Base-by-base conservation (phyloP, 2,113 vertebrate species). In the Nycticebus coucang region DNA sequence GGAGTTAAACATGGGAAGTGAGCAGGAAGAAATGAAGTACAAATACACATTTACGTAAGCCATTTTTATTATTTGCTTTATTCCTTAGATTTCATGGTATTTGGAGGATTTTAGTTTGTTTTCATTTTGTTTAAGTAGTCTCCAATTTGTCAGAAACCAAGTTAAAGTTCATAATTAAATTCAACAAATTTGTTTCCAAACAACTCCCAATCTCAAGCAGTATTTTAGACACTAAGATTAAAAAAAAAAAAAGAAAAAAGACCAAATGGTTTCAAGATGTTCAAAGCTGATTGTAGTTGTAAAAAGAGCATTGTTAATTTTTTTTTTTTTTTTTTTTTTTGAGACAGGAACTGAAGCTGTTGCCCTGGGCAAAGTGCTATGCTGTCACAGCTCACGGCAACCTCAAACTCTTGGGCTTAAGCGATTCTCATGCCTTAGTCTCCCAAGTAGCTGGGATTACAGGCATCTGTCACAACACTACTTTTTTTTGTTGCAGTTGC, bases 191-290 rank as follows among this genome's bases (percentile, higher is more conserved):
- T 30, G 0, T 87, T 60, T 75, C 60, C 19, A 74, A 53, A 79
- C 2, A 68, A 55, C 59, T 80, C 11, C n/a, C 11, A 37, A 30
- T 83, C 8, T 87, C 26, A 50, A 41, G 37, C 6, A 74, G 26
- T 28, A 8, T 87, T 96, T 90, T 57, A 78, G 35, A 59, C 17
- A 59, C 4, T 19, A 19, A 5, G 11, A 26, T 50, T 78, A 24
- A 30, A 94, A 84, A 85, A n/a, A 24, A 85, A 50, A 50, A 19
- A 30, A 94, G 79, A 80, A 37, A 30, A 85, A 88, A 87, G 50
- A 68, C 68, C 7, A 66, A 12, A 78, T 30, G 7, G 26, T 55
- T 83, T 87, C 28, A 93, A 68, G 17, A 55, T 80, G 45, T 24
- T 89, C 18, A 66, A 96, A 80, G 10, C 26, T 57, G 33, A 74